These are phyloP conservation scores for Eupithecia vulgata DNA, from an alignment of 2,888 invertebrate genomes.

Conservation along the genomic window DNA sequence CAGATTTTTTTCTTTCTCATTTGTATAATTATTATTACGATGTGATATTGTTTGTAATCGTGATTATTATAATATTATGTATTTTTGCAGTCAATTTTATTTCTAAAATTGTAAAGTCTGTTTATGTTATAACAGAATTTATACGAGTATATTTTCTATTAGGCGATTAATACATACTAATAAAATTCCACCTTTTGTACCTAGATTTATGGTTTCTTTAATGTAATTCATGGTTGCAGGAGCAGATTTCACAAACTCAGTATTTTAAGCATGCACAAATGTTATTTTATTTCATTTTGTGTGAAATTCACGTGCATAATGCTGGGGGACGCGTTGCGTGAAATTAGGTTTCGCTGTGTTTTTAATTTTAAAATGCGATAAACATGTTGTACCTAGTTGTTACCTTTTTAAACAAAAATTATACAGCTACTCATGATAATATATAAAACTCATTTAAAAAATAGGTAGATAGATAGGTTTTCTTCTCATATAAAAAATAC, in stretches of 20 bases:
- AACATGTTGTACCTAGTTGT: neutral
- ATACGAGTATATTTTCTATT: neutral
- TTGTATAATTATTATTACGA: too few relatives aligned
- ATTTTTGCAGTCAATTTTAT: too few relatives aligned
- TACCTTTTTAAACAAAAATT: neutral
- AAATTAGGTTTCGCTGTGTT: constrained; percentile 13
- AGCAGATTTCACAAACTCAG: neutral
- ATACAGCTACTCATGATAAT: neutral
- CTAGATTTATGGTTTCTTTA: neutral
- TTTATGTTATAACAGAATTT: neutral
- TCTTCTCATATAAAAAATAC: too few relatives aligned
- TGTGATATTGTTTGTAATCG: too few relatives aligned
- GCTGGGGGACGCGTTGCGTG: constrained; percentile 5
- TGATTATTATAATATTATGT: too few relatives aligned
- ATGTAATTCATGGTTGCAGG: neutral
- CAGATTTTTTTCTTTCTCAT: too few relatives aligned
- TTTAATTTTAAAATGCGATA: constrained; percentile 14
- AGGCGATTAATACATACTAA: too few relatives aligned
- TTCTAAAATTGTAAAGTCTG: too few relatives aligned
- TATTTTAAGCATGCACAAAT: constrained; percentile 8
- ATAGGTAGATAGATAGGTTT: too few relatives aligned
- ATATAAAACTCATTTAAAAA: too few relatives aligned
- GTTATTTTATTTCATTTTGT: neutral
- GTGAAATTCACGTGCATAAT: neutral
- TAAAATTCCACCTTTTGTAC: neutral